Base-by-base conservation (phyloP, 1,140 invertebrate genomes). In the Physella acuta region DNA sequence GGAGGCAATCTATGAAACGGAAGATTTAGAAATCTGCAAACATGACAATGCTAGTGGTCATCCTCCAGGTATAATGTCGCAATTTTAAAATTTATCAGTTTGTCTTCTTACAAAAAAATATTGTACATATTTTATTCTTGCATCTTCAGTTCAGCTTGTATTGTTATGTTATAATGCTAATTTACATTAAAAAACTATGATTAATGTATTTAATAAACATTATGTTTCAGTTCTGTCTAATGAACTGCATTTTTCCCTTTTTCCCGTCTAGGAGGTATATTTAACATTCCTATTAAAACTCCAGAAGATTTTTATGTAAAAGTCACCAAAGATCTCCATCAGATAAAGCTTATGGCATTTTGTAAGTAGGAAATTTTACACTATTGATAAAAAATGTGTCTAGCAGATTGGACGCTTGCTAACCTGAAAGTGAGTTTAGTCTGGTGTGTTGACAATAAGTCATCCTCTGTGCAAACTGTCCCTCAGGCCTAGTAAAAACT, bases 1-100 rank as follows among this genome's bases (percentile, higher is more conserved):
- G 39, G 24, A 68, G 34, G 66, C 66, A 20, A 68, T 68, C n/a
- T 68, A 37, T 68, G 66, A 68, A 55, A 68, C 59, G 44, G 66
- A 68, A 51, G 66, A 68, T 51, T 37, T 68, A 11, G 56, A 60
- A n/a, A 59, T 68, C 28, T 44, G 53, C 30, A 52, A 60, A 24
- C 66, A 68, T 68, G 56, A 68, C 36, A 68, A 68, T 51, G 24
- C 55, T 37, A 33, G 60, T 24, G 56, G 66, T 24, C 36, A 68
- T 51, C 24, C 20, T 8, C 66, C 66, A 59, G 66, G 66, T 68
- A 60, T 2, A 20, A 52, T n/a, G n/a, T n/a, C n/a, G n/a, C n/a
- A n/a, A n/a, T n/a, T n/a, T n/a, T n/a, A n/a, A n/a, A n/a, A n/a
- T n/a, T n/a, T n/a, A n/a, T n/a, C n/a, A n/a, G n/a, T n/a, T n/a